Base-by-base conservation (phyloP, 2,888 invertebrate species). In the Tenthredo mesomela region DNA sequence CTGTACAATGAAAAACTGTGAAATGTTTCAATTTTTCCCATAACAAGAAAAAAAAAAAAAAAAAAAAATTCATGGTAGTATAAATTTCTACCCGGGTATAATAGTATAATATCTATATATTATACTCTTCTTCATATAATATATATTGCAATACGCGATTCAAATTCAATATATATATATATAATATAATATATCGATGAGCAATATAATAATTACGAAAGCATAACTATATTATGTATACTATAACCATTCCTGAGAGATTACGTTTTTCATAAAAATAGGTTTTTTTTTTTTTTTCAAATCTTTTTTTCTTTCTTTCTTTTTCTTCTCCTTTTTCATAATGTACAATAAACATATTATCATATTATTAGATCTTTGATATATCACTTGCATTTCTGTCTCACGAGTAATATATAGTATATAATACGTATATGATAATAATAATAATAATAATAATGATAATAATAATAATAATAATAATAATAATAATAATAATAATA, bases 271-370 rank as follows among this genome's bases (percentile, higher is more conserved):
- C 33, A 71, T 71, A 37, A 71, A 33, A 71, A 71, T 71, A 71
- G n/a, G n/a, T n/a, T 47, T 43, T 75, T 47, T 29, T 75, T 43
- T 50, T 47, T 47, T 82, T 50, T 18, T 58, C n/a, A n/a, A n/a
- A n/a, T 78, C 12, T 75, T 78, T 18, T 33, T 10, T 33, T 75
- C 37, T 25, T 47, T 67, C 15, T 18, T 84, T 70, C 71, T 77
- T n/a, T 54, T 47, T 2, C 67, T 37, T 70, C 50, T 82, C 33
- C 21, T 25, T 67, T 50, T 67, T 29, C 15, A n/a, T n/a, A 47
- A 87, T 86, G 83, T 87, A 86, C 86, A 84, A 87, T 85, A 75
- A 84, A 84, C 85, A 70, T 86, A 86, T 86, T 86, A 71, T 84
- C 78, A 47, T 86, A 61, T 61, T 47, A 33, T 61, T 85, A 86